These are phyloP conservation scores for Mobula birostris DNA, from an alignment of 2,113 vertebrate genomes.

Conservation along the genomic window DNA sequence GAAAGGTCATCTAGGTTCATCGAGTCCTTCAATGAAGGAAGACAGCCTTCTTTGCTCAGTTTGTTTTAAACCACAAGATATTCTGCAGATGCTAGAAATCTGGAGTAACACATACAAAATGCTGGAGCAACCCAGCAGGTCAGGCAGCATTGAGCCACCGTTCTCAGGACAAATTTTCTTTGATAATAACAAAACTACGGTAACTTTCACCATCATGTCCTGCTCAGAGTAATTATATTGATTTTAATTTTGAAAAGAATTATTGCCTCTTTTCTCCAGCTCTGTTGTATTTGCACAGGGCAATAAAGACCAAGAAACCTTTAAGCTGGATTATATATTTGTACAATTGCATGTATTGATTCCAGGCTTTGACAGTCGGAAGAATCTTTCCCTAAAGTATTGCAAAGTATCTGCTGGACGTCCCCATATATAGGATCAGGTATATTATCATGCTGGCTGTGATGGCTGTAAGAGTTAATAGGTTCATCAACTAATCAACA, in stretches of 20 bases:
- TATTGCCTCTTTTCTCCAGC: neutral
- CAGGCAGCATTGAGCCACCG: neutral
- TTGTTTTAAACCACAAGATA: no score
- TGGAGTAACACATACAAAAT: no score
- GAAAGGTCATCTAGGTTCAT: no score
- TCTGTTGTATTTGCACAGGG: neutral
- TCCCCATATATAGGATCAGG: neutral
- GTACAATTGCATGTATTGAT: neutral
- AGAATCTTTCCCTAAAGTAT: neutral
- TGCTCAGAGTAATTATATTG: neutral
- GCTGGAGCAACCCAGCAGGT: no score
- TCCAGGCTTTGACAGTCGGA: neutral
- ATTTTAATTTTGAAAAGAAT: neutral
- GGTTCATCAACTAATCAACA: constrained; percentile 4
- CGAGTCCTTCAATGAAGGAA: no score
- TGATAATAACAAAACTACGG: neutral
- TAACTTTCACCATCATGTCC: neutral
- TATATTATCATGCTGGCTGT: neutral
- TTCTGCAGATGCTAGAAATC: no score
- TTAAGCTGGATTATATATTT: neutral
- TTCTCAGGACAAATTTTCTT: neutral
- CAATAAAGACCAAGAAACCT: neutral
- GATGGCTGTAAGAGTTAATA: neutral
- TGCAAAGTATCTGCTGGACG: neutral
- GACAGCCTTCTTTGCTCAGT: no score